phyloP scores from a whole-genome alignment of 2,888 invertebrate species.

The Orchesellides sinensis region DNA sequence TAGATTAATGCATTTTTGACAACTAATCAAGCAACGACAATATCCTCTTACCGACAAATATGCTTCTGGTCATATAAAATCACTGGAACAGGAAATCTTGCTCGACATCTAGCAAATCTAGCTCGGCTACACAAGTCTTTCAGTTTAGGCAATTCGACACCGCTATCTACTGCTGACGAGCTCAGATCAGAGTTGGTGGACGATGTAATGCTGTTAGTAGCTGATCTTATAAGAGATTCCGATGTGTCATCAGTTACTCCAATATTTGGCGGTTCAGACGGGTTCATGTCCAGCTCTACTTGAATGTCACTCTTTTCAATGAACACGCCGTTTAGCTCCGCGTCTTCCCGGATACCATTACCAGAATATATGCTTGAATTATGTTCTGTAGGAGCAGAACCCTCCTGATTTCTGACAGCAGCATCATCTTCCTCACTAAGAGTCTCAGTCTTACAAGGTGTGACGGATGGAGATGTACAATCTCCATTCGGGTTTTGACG shows the following conservation, averaged over 20 bases:
- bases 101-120: constrained; percentile 85
- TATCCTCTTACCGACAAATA: constrained; percentile 81
- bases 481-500: constrained; percentile 45
- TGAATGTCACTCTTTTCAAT: constrained; percentile 44
- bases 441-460: constrained; percentile 22
- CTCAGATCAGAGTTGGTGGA: constrained; percentile 45
- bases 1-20: too few relatives aligned
- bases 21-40: too few relatives aligned
- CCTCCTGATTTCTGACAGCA: background rate
- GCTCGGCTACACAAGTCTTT: constrained; percentile 83
- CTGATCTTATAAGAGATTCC: background rate
- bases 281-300: background rate
- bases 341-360: background rate
- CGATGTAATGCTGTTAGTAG: constrained; percentile 24
- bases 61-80: constrained; percentile 86
- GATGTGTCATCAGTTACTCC: background rate
- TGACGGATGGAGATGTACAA: background rate
- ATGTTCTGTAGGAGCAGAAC: background rate
- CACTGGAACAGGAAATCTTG: constrained; percentile 87
- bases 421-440: background rate
- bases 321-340: constrained; percentile 35
- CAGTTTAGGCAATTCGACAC: constrained; percentile 80
- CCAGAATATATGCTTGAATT: background rate
- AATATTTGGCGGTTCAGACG: background rate
- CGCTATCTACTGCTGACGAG: constrained; percentile 50